Conservation (phyloP, 2,113 vertebrate genomes). For the Egretta garzetta region DNA sequence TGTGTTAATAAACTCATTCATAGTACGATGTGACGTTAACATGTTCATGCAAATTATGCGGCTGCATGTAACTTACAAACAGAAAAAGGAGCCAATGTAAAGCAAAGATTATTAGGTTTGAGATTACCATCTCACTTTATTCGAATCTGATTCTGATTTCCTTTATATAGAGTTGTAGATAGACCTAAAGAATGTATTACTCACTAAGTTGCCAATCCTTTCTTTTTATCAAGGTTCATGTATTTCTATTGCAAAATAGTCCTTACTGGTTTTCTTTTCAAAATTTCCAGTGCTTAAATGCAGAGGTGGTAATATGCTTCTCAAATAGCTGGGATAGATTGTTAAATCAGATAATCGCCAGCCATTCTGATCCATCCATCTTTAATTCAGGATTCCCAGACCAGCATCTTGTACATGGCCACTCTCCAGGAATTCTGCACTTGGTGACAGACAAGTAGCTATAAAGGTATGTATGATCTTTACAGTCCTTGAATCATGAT, state of each 20-base stretch:
- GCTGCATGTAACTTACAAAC: not conserved
- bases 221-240: not conserved
- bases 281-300: not conserved
- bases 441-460: not conserved
- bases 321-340: not conserved
- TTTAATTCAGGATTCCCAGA: not conserved
- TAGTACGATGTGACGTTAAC: not conserved
- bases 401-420: not conserved
- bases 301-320: not conserved
- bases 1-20: not conserved
- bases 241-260: not conserved
- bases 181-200: not conserved
- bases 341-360: not conserved
- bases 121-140: not conserved
- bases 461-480: not conserved
- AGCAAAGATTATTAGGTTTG: not conserved
- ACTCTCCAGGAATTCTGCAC: not conserved
- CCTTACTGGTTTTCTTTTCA: not conserved
- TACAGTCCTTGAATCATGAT: not conserved
- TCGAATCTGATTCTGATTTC: not conserved
- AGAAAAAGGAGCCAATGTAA: not conserved
- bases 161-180: not conserved
- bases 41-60: not conserved
- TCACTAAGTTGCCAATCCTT: not conserved
- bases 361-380: not conserved